Evolutionary conservation across 2,888 invertebrate species (phyloP).

Genomic region (Parascotia fuliginaria): DNA sequence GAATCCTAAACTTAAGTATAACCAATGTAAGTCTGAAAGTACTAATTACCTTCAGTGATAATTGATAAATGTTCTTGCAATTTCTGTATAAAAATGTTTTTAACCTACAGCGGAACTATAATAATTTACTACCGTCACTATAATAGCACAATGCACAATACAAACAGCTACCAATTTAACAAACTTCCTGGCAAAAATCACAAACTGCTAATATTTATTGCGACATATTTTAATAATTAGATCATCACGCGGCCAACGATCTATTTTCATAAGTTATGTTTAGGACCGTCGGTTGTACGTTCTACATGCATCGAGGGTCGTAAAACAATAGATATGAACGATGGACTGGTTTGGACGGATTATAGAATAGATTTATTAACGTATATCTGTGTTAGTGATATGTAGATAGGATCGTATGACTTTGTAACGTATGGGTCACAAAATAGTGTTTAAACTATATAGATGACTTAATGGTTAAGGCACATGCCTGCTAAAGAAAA

Average conservation of each 20-base stretch:
- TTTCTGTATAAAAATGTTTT: too few species aligned
- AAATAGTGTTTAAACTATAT: not conserved
- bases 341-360: slow-evolving; percentile 5
- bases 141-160: not conserved
- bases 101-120: too few species aligned
- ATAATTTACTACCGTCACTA: too few species aligned
- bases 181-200: slow-evolving; percentile 28
- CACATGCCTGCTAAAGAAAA: too few species aligned
- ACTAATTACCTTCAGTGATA: too few species aligned
- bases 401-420: not conserved
- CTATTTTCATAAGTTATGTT: slow-evolving; percentile 47
- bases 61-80: too few species aligned
- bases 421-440: not conserved
- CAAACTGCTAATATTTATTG: not conserved
- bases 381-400: slow-evolving; percentile 16
- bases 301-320: slow-evolving; percentile 33
- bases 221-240: slow-evolving; percentile 46
- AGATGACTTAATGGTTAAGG: too few species aligned
- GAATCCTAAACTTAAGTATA: too few species aligned
- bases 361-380: slow-evolving; percentile 18
- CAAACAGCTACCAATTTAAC: slow-evolving; percentile 22
- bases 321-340: slow-evolving; percentile 32
- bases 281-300: slow-evolving; percentile 32
- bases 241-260: slow-evolving; percentile 39
- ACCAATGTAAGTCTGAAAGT: too few species aligned